phyloP scores from a whole-genome alignment of 2,113 vertebrate species.

The Orycteropus afer region DNA sequence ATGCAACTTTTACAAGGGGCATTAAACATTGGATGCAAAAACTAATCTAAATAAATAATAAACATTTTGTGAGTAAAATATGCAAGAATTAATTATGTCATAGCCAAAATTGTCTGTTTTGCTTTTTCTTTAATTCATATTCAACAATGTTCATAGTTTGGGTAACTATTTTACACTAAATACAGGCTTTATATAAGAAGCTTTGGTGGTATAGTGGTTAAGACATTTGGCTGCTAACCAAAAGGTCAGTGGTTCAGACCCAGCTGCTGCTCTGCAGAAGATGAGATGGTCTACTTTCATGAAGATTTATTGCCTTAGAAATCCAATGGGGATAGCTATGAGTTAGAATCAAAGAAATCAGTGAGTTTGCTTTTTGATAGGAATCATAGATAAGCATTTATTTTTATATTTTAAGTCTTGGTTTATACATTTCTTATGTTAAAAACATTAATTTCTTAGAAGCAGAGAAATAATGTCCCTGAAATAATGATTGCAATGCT shows the following conservation, averaged over 20 bases:
- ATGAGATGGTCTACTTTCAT: no score
- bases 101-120: background rate
- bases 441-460: constrained; percentile 21
- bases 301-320: no score
- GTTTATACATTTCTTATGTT: background rate
- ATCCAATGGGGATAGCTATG: no score
- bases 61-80: background rate
- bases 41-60: background rate
- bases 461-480: background rate
- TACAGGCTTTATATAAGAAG: background rate
- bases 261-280: no score
- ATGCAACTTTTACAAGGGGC: background rate
- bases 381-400: rapidly evolving
- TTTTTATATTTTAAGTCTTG: background rate
- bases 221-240: no score
- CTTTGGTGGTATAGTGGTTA: no score
- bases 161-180: background rate
- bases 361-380: no score
- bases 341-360: no score
- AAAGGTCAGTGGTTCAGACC: no score
- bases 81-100: background rate
- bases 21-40: background rate
- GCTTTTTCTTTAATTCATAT: background rate
- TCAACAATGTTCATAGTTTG: background rate
- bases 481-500: background rate